phyloP scores from a whole-genome alignment of 2,888 invertebrate species.

The Seira sanloemensis region DNA sequence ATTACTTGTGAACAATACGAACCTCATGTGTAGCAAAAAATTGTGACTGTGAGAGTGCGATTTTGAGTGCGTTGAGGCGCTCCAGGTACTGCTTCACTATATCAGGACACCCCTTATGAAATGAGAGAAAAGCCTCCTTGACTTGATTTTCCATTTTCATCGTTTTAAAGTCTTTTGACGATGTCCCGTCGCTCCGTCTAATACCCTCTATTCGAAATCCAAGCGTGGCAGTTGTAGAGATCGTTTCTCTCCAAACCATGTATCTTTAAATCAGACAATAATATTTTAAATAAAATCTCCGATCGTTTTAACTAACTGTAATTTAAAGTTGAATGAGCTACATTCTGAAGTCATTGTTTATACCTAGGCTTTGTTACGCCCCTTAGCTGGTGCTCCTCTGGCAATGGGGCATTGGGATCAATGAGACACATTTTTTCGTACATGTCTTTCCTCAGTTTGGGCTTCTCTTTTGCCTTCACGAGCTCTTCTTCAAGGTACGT shows the following conservation, averaged over 20 bases:
- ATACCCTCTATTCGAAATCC: slow-evolving; percentile 97
- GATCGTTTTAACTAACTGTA: not conserved
- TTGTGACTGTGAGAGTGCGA: slow-evolving; percentile 88
- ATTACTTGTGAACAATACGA: no score
- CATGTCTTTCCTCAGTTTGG: slow-evolving; percentile 89
- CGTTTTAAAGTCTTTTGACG: slow-evolving; percentile 96
- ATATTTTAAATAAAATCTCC: not conserved
- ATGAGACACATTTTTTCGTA: slow-evolving; percentile 73
- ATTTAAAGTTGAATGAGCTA: not conserved
- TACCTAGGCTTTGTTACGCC: slow-evolving; percentile 94
- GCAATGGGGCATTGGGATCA: slow-evolving; percentile 86
- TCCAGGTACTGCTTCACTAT: slow-evolving; percentile 85
- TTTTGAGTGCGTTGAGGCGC: slow-evolving; percentile 88
- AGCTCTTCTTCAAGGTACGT: slow-evolving; percentile 97
- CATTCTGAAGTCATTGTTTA: not conserved
- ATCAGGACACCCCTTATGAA: slow-evolving; percentile 86
- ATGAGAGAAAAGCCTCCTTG: slow-evolving; percentile 86
- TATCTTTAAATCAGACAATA: slow-evolving; percentile 77
- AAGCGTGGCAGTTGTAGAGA: slow-evolving; percentile 96
- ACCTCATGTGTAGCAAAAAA: slow-evolving; percentile 95
- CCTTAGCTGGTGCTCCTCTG: slow-evolving; percentile 91
- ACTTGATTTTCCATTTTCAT: slow-evolving; percentile 89
- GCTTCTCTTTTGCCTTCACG: slow-evolving; percentile 95
- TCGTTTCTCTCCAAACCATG: slow-evolving; percentile 97
- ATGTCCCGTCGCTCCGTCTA: slow-evolving; percentile 87